Conservation (phyloP, 2,888 invertebrate species). For the Prosapia bicincta region DNA sequence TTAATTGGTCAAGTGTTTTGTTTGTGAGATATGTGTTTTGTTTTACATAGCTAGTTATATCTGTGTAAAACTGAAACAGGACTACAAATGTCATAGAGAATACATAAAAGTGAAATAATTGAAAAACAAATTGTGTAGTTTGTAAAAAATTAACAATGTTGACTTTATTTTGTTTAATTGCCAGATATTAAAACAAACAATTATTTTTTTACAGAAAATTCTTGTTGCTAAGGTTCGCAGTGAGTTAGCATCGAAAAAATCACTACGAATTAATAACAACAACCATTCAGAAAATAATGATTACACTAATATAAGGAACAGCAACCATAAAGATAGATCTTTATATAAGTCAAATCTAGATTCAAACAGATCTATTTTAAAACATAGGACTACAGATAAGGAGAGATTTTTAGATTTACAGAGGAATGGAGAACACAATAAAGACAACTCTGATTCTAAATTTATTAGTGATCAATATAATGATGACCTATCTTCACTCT, state of each 20-base stretch:
- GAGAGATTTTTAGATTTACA: neutral
- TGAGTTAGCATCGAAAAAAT: constrained; percentile 3
- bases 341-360: neutral
- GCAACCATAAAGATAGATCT: neutral
- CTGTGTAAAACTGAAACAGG: too few relatives aligned
- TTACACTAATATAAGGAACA: neutral
- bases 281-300: neutral
- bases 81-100: too few relatives aligned
- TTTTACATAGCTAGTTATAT: too few relatives aligned
- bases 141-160: too few relatives aligned
- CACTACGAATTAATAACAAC: constrained; percentile 8
- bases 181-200: too few relatives aligned
- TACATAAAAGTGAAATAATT: too few relatives aligned
- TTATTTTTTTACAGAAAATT: constrained; percentile 9
- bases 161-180: too few relatives aligned
- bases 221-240: constrained; percentile 10
- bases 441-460: neutral
- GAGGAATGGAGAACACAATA: neutral
- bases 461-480: neutral
- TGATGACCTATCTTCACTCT: neutral
- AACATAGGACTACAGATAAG: neutral
- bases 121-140: too few relatives aligned
- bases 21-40: too few relatives aligned
- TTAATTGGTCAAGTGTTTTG: too few relatives aligned
- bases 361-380: neutral